Evolutionary conservation across 2,888 invertebrate species (phyloP), one percentile per base, ranked within the genome.

Genomic region (Cataglyphis cursor): DNA sequence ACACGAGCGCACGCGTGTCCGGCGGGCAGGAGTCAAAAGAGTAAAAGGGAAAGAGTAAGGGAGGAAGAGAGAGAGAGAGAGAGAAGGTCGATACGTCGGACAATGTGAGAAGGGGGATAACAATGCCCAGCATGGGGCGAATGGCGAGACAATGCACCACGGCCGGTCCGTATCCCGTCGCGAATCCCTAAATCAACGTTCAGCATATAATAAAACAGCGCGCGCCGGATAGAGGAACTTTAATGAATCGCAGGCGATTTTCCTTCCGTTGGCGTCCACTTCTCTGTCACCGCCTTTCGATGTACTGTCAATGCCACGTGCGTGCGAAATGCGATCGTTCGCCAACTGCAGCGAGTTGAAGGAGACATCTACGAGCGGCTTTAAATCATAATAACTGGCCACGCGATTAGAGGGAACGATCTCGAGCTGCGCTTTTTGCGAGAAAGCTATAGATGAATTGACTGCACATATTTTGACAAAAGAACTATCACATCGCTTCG

Each of bases 131-230:
- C 92, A 92, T 90, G 92, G 91, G 90, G 91, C 90, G 90, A 92
- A 89, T 91, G 85, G 84, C 92, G 92, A 93, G 92, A 94, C 94
- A 94, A 94, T 94, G 90, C 91, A 72, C 75, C 91, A 88, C 88
- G 88, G 91, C 91, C 91, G 90, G 90, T 89, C 84, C 89, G 85
- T 88, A 87, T 90, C 90, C 90, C 87, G 89, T 88, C 87, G 91
- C 91, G 90, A 72, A 91, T 85, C 91, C 92, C 94, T 94, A 93
- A 94, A 94, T 94, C 93, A 94, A 94, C 93, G 92, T 92, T 92
- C 91, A 92, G 92, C 91, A 93, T 93, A 92, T 93, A 92, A 93
- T 94, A 93, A 94, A 94, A 94, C 89, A 89, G 87, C 87, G 86
- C 87, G 85, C 85, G 85, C 68, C 51, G 88, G 80, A 89, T 85